Percentiles rank a stretch among this genome's conserved stretches.
These are phyloP conservation scores for Empis livida DNA, from an alignment of 2,888 invertebrate species.

Conservation along the genomic window DNA sequence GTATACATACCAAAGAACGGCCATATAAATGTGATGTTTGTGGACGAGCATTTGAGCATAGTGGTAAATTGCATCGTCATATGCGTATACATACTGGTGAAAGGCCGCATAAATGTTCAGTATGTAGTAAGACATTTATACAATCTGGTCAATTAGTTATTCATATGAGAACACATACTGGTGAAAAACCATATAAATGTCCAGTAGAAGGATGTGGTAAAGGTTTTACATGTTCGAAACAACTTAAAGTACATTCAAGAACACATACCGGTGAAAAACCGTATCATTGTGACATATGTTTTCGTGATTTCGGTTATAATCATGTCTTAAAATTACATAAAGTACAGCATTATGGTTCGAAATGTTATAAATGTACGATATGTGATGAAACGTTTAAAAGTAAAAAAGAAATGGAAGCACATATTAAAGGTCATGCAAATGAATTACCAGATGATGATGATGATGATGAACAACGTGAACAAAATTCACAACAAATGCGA, in stretches of 20 bases:
- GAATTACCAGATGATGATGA: conserved; percentile 42
- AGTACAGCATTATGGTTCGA: conserved; percentile 82
- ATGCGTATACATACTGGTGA: conserved; percentile 84
- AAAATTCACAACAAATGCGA: conserved; percentile 21
- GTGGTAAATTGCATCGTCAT: conserved; percentile 79
- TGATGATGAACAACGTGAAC: conserved; percentile 15
- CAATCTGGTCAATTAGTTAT: conserved; percentile 85
- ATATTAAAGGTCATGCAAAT: conserved; percentile 67
- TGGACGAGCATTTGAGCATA: conserved; percentile 79
- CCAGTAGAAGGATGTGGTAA: conserved; percentile 74
- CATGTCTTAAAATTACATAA: conserved; percentile 81
- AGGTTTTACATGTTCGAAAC: conserved; percentile 85
- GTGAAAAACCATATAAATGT: conserved; percentile 72
- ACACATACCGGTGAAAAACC: conserved; percentile 87
- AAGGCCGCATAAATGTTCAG: conserved; percentile 76
- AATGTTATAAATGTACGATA: conserved; percentile 84
- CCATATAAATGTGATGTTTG: conserved; percentile 84
- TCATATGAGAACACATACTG: conserved; percentile 81
- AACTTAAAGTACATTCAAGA: conserved; percentile 79
- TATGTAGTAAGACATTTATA: conserved; percentile 81
- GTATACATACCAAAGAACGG: conserved; percentile 84
- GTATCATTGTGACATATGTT: conserved; percentile 82
- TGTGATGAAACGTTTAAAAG: conserved; percentile 84
- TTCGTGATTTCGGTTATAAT: conserved; percentile 82
- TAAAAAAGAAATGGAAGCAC: conserved; percentile 81